Percentiles rank a stretch among this genome's conserved stretches.
phyloP scores from a whole-genome alignment of 2,797 vertebrate species.

The Echeneis naucrates region DNA sequence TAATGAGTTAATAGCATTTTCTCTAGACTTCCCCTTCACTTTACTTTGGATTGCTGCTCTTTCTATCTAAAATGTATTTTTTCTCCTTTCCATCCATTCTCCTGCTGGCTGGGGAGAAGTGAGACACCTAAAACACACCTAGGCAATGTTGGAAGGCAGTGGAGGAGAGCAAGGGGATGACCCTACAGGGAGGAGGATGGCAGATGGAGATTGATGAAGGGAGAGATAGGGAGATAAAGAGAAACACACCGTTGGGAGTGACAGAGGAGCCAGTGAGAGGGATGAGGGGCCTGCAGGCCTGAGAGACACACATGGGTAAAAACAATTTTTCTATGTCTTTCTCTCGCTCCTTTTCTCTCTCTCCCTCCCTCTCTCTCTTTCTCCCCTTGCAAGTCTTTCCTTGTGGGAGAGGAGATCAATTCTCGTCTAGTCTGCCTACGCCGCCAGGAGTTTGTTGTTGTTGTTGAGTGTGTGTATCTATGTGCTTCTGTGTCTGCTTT shows the following conservation, averaged over 20 bases:
- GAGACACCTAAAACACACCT: constrained; percentile 64
- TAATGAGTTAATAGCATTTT: constrained; percentile 14
- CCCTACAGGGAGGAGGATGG: constrained; percentile 69
- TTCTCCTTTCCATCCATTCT: constrained; percentile 42
- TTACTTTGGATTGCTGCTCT: constrained; percentile 14
- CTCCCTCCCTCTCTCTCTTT: constrained; percentile 38
- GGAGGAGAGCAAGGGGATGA: constrained; percentile 62
- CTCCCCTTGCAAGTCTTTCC: constrained; percentile 70
- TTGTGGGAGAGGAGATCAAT: constrained; percentile 85
- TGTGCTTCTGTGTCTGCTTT: constrained; percentile 55
- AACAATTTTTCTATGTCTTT: constrained; percentile 74
- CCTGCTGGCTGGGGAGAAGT: constrained; percentile 61
- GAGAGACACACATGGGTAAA: constrained; percentile 75
- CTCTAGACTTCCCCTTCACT: background rate
- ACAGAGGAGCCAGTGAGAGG: constrained; percentile 65
- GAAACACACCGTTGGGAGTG: constrained; percentile 75
- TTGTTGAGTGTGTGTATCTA: constrained; percentile 65
- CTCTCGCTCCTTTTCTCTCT: constrained; percentile 56
- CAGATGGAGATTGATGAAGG: constrained; percentile 80
- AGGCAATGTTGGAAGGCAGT: constrained; percentile 42
- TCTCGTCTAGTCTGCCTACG: constrained; percentile 84
- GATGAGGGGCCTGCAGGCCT: constrained; percentile 78
- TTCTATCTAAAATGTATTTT: constrained; percentile 54
- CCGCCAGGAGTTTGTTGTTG: constrained; percentile 82
- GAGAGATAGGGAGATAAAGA: constrained; percentile 75